A percentile compares a stretch with the other conserved stretches of the same genome.
These are phyloP conservation scores for Drosophila elegans DNA, from an alignment of 1,140 invertebrate species.

Conservation along the genomic window DNA sequence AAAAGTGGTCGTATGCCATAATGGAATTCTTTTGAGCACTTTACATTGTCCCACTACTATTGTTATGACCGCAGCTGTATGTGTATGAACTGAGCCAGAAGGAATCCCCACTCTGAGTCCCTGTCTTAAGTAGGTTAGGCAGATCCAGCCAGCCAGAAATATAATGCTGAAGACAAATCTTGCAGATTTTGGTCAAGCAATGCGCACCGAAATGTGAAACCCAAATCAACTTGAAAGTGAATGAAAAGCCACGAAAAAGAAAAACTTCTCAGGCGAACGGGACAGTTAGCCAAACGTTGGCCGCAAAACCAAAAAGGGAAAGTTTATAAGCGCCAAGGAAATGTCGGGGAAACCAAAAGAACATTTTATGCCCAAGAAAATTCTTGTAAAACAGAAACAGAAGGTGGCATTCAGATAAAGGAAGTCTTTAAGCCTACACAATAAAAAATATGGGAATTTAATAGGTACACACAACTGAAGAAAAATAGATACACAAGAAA, in stretches of 20 bases:
- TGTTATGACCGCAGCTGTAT: no score
- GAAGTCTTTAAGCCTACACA: constrained; percentile 21
- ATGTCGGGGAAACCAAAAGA: constrained; percentile 15
- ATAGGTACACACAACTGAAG: no score
- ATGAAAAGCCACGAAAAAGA: constrained; percentile 31
- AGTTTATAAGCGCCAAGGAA: constrained; percentile 44
- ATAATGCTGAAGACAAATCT: constrained; percentile 61
- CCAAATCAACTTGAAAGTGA: constrained; percentile 72
- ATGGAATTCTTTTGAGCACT: no score
- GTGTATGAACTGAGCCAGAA: constrained; percentile 57
- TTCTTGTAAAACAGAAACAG: constrained; percentile 25
- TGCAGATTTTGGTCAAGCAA: constrained; percentile 75
- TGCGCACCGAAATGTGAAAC: constrained; percentile 63
- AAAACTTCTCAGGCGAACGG: constrained; percentile 24
- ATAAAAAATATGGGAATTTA: not conserved
- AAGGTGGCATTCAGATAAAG: constrained; percentile 27
- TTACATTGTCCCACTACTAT: no score
- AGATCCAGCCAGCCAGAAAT: constrained; percentile 39
- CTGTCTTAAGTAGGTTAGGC: constrained; percentile 41
- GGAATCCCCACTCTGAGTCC: constrained; percentile 1
- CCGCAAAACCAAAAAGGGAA: constrained; percentile 55
- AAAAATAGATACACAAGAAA: no score
- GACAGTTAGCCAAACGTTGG: constrained; percentile 23
- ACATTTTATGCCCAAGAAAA: constrained; percentile 28
- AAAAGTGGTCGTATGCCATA: no score